Percentiles rank a stretch among this genome's conserved stretches.
phyloP scores from a whole-genome alignment of 1,140 invertebrate species.

The Drosophila micromelanica region DNA sequence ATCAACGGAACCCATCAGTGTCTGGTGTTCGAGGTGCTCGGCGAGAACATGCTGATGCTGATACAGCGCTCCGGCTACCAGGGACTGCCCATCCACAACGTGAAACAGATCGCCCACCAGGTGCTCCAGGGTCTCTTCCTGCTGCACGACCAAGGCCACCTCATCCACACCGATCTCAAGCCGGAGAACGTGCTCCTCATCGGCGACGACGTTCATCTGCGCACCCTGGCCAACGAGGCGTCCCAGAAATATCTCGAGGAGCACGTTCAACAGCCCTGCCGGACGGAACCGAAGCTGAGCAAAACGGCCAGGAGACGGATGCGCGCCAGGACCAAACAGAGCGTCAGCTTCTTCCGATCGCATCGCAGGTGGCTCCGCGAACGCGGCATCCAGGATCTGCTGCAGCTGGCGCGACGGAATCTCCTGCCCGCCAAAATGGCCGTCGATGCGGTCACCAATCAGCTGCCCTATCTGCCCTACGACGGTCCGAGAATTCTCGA shows the following conservation, averaged over 20 bases:
- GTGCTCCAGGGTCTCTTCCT: conserved; percentile 98
- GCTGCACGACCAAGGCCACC: conserved; percentile 97
- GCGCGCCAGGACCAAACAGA: conserved; percentile 90
- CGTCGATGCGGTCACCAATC: conserved; percentile 19
- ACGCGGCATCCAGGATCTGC: conserved; percentile 42
- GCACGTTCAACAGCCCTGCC: conserved; percentile 85
- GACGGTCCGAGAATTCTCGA: conserved; percentile 34
- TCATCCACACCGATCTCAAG: conserved; percentile 99
- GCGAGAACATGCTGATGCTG: conserved; percentile 97
- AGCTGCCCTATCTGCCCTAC: conserved; percentile 48
- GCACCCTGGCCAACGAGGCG: conserved; percentile 94
- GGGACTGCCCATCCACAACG: conserved; percentile 97
- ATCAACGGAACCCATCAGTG: conserved; percentile 97
- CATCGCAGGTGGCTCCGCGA: conserved; percentile 57
- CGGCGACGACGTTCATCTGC: conserved; percentile 92
- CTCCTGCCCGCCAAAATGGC: conserved; percentile 9
- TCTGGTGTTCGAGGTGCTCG: conserved; percentile 99
- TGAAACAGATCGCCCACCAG: conserved; percentile 97
- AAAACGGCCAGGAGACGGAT: conserved; percentile 38
- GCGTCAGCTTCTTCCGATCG: conserved; percentile 83
- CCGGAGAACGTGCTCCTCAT: conserved; percentile 99
- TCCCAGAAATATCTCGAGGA: conserved; percentile 92
- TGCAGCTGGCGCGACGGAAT: conserved; percentile 22
- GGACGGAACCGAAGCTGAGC: conserved; percentile 10
- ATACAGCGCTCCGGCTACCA: conserved; percentile 98